Evolutionary conservation across 2,888 invertebrate species (phyloP), one percentile per base, ranked within the genome.

Genomic region (Gymnocheta viridis): DNA sequence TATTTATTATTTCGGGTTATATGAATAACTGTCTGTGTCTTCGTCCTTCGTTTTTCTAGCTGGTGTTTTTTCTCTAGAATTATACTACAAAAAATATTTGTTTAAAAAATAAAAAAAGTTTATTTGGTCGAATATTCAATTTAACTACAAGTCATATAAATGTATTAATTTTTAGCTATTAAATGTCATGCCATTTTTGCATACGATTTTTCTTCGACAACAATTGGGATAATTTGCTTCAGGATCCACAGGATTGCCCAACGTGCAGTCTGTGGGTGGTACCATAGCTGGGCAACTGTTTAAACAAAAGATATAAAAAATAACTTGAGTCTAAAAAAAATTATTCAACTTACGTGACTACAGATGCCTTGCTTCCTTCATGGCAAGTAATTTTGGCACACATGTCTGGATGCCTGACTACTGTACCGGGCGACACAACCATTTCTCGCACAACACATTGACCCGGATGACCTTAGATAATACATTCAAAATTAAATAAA

Each of bases 181-280:
- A 47, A 80, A 80, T 12, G 9, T 17, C 6, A 56, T 38, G 12
- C 69, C 82, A 51, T 70, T 70, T 32, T 76, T 47, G n/a, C 82
- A 82, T 17, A 66, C 29, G 38, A 77, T 49, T 66, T 77, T 70
- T 27, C 32, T 69, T 4, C 62, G 62, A 24, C 82, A 82, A 24
- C 82, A 82, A n/a, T 77, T 69, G 7, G 82, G 82, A 82, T 82
- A 82, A 38, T 44, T 62, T 6, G 70, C 76, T 17, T 64, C 19
- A 41, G 80, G 66, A 32, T 66, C 14, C 6, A 77, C 44, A 41
- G 54, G 35, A 0, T 82, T 47, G 4, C 70, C 64, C 6, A 77
- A 4, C 1, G 7, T n/a, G 54, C 82, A 82, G 10, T 47, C 70
- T 9, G 3, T 14, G 22, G 82, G 82, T 0, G 76, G 51, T 7